Evolutionary conservation across 1,140 invertebrate species (phyloP).

Genomic region (Tetramorium parvispinum): DNA sequence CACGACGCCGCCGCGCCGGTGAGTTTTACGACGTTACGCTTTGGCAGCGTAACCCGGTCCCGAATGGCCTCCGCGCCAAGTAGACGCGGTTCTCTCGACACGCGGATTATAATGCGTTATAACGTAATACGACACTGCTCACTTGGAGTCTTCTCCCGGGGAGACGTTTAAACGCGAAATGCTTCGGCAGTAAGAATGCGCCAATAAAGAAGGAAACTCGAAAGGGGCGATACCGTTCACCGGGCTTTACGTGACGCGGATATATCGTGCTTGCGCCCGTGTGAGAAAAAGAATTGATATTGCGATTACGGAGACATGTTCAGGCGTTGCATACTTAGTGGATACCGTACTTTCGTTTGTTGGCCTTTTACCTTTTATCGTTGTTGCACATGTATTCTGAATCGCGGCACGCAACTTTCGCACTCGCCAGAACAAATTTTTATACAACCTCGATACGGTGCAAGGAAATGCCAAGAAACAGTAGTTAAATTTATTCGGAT

Average conservation of each 20-base stretch:
- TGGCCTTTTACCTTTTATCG: slow-evolving; percentile 6
- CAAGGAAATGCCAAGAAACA: background rate
- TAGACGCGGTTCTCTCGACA: background rate
- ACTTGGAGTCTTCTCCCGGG: background rate
- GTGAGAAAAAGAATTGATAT: slow-evolving; percentile 3
- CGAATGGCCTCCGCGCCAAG: background rate
- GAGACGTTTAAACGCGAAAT: background rate
- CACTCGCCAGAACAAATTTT: background rate
- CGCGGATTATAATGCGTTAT: background rate
- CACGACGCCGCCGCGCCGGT: background rate
- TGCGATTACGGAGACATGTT: slow-evolving; percentile 21
- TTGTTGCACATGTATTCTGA: slow-evolving; percentile 1
- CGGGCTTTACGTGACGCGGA: background rate
- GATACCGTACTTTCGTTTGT: slow-evolving; percentile 36
- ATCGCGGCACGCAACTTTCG: slow-evolving; percentile 13
- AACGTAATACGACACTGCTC: background rate
- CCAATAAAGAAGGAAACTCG: background rate
- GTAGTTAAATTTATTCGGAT: background rate
- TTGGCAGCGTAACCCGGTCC: slow-evolving; percentile 6
- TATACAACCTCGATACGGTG: background rate
- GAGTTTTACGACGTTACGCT: slow-evolving; percentile 35
- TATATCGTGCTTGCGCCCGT: background rate
- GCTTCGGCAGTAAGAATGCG: background rate
- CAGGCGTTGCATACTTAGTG: background rate
- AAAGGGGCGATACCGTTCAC: background rate